Percentiles rank a stretch among this genome's conserved stretches.
phyloP scores from a whole-genome alignment of 1,140 invertebrate species.

The Aphis craccivora region DNA sequence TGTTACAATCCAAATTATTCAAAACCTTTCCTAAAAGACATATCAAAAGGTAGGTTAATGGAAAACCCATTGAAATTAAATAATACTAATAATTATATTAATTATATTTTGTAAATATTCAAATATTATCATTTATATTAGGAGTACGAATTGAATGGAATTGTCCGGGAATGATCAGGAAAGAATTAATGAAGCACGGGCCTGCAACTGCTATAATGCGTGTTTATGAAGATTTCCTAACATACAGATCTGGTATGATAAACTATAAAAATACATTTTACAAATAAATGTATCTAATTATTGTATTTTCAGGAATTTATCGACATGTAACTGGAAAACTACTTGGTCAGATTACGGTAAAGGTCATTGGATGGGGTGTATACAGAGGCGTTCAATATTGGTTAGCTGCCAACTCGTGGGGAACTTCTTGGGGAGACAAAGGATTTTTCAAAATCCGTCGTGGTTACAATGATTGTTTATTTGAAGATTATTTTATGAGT shows the following conservation, averaged over 20 bases:
- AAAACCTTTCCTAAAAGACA: neutral
- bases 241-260: conserved; percentile 72
- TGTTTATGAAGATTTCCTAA: conserved; percentile 86
- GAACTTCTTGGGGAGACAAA: conserved; percentile 67
- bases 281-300: neutral
- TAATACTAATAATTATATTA: neutral
- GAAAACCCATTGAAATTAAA: neutral
- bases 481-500: conserved; percentile 69
- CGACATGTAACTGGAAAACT: conserved; percentile 76
- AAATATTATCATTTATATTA: neutral
- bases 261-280: neutral
- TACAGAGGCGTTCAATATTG: conserved; percentile 63
- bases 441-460: conserved; percentile 70
- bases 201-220: conserved; percentile 89
- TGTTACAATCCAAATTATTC: conserved; percentile 46
- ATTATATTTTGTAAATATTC: neutral
- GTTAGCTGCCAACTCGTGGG: conserved; percentile 69
- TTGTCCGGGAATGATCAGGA: neutral
- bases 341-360: conserved; percentile 88
- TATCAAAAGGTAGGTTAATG: neutral
- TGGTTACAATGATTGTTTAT: conserved; percentile 72
- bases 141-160: neutral
- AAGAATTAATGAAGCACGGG: conserved; percentile 78
- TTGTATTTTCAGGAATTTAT: conserved; percentile 74
- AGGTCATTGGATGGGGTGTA: conserved; percentile 78